phyloP scores from a whole-genome alignment of 2,888 invertebrate species.

The Drosophila emarginata region DNA sequence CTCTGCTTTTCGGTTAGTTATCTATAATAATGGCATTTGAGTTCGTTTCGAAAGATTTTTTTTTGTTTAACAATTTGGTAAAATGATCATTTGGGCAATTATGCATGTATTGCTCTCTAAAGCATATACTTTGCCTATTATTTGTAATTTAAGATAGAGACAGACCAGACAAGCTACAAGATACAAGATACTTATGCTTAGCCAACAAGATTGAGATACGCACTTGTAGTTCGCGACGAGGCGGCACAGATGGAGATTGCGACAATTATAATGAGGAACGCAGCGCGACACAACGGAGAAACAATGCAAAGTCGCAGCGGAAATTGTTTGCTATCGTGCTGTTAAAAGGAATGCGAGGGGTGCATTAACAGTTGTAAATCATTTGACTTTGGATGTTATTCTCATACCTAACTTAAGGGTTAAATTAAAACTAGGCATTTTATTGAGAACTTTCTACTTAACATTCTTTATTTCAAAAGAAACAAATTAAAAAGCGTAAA shows the following conservation, averaged over 20 bases:
- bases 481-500: too few species aligned
- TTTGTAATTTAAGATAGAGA: constrained; percentile 6
- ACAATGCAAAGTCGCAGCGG: constrained; percentile 63
- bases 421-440: too few species aligned
- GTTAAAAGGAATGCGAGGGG: constrained; percentile 45
- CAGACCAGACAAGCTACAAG: background rate
- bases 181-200: constrained; percentile 1
- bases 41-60: constrained; percentile 37
- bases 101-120: constrained; percentile 13
- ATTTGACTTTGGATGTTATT: too few species aligned
- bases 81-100: constrained; percentile 12
- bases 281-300: constrained; percentile 39
- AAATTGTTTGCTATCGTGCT: constrained; percentile 40
- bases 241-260: constrained; percentile 72
- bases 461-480: too few species aligned
- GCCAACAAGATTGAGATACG: constrained; percentile 38
- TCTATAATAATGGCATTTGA: constrained; percentile 32
- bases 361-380: constrained; percentile 5
- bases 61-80: constrained; percentile 16
- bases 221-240: constrained; percentile 60
- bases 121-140: constrained; percentile 2
- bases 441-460: too few species aligned
- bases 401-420: too few species aligned
- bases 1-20: constrained; percentile 21
- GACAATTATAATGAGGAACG: constrained; percentile 68